Base-by-base conservation (phyloP, 2,113 vertebrate genomes). In the Aphyosemion australe region DNA sequence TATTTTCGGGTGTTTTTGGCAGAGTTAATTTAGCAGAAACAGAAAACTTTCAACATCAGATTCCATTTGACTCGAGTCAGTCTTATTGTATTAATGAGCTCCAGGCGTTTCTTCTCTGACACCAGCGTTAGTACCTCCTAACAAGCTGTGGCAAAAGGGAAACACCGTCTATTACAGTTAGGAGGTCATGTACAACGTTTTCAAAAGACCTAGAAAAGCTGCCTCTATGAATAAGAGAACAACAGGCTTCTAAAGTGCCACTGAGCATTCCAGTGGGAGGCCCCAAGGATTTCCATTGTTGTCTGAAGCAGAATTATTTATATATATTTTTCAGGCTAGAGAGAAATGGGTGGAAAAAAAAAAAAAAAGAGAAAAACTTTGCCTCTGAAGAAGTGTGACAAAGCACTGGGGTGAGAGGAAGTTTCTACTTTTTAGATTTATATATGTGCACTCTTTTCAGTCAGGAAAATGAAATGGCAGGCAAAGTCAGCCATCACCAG, bases 241-340 rank as follows among this genome's bases (percentile, higher is more conserved):
- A 81, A 85, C 83, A 83, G 61, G 60, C 77, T 84, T 88, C 89
- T 83, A 86, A 91, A 87, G 61, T 46, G 76, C 51, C 83, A 56
- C 65, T 59, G 81, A 86, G 57, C 64, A 60, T 66, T 84, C 84
- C 69, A 59, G 70, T 65, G 85, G 72, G 84, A 87, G 63, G 74
- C 81, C 67, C 51, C 57, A 61, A 21, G 49, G 55, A 75, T 74
- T 65, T 69, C 50, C 57, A 67, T 52, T 76, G 65, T 72, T 77
- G 74, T 75, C 47, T 64, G 37, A 64, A 62, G 58, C 58, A 65
- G 31, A 79, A 49, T 69, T 65, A 84, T 87, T 79, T 85, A 88
- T 88, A 82, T 84, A 83, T 61, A 72, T 80, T 4, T 86, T 75
- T 80, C 76, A 80, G 47, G 56, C 69, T 52, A 61, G 67, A 77